These are phyloP conservation scores for silkworm (Bombyx mori) DNA, from an alignment of 1,140 invertebrate genomes.

Conservation along the genomic window ASM3026992v2 NC_085133.1:4735501-4736000, in stretches of 20 bases:
- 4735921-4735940: constrained; percentile 53
- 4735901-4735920: constrained; percentile 61
- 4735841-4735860: constrained; percentile 45
- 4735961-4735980: constrained; percentile 26
- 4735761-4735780: constrained; percentile 32
- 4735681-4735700: constrained; percentile 36
- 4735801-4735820: constrained; percentile 27
- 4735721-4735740: constrained; percentile 32
- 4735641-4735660: too few relatives aligned
- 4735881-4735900: constrained; percentile 37
- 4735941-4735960: constrained; percentile 30
- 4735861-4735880: constrained; percentile 34
- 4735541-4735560: constrained; percentile 49
- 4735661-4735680: too few relatives aligned
- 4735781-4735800: constrained; percentile 18
- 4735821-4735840: constrained; percentile 41
- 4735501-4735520: constrained; percentile 65
- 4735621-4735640: constrained; percentile 59
- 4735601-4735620: constrained; percentile 56
- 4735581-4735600: constrained; percentile 34
- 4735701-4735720: constrained; percentile 35
- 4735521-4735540: constrained; percentile 43
- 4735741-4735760: constrained; percentile 31
- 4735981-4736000: constrained; percentile 21
- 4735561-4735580: constrained; percentile 50